Evolutionary conservation across 2,797 vertebrate species (phyloP).

Genomic region (Hoplostethus atlanticus): DNA sequence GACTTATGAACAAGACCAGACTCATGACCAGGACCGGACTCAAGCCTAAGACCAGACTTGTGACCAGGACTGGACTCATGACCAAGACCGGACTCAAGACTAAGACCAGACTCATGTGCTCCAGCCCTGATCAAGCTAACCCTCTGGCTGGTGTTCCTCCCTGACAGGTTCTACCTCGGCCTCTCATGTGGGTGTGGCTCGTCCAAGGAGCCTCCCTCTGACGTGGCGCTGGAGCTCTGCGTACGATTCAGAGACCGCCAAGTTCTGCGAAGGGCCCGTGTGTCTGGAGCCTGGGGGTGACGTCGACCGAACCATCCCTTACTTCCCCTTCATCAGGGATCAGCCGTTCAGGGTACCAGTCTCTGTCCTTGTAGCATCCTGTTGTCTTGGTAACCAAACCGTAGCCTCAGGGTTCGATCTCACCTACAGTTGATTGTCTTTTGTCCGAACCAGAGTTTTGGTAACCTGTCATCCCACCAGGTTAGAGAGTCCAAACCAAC

Average conservation of each 20-base stretch:
- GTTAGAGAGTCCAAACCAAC: no score
- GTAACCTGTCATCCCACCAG: no score
- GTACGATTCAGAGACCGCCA: conserved; percentile 91
- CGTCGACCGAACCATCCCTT: conserved; percentile 86
- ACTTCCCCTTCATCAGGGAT: conserved; percentile 94
- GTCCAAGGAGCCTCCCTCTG: conserved; percentile 83
- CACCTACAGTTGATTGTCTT: no score
- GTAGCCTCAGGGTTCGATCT: no score
- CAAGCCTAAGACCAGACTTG: no score
- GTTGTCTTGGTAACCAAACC: neutral
- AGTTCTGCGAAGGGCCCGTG: conserved; percentile 90
- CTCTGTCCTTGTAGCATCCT: neutral
- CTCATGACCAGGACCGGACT: no score
- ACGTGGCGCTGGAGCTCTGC: conserved; percentile 93
- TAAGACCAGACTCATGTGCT: no score
- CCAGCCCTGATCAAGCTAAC: neutral
- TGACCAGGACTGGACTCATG: no score
- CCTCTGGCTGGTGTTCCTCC: neutral
- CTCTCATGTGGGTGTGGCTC: conserved; percentile 90
- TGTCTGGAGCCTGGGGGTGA: conserved; percentile 90
- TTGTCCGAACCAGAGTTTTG: no score
- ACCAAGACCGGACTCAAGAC: no score
- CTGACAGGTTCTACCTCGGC: conserved; percentile 91
- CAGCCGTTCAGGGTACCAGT: conserved; percentile 92
- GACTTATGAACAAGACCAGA: no score